phyloP scores from a whole-genome alignment of 2,113 vertebrate species.

The Megaptera novaeangliae region DNA sequence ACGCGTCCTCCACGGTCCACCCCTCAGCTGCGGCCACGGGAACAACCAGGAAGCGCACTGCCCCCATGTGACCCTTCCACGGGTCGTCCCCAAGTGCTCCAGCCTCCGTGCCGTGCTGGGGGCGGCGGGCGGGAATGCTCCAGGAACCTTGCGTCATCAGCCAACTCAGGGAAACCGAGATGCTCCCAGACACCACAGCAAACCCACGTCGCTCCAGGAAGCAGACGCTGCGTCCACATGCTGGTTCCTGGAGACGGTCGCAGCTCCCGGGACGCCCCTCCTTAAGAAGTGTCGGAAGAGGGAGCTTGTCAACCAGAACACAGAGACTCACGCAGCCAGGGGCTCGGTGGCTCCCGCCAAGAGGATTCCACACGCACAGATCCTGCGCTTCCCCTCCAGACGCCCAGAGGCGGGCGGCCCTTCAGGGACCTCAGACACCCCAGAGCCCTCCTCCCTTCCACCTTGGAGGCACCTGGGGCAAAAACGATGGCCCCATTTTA shows the following conservation, averaged over 20 bases:
- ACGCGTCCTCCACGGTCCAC: accelerated
- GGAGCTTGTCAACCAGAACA: neutral
- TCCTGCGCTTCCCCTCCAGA: accelerated
- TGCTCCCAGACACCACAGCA: neutral
- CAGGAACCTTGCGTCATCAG: accelerated
- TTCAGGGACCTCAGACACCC: accelerated
- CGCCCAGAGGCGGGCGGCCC: accelerated
- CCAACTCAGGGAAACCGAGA: neutral
- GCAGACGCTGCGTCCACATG: neutral
- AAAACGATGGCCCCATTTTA: neutral
- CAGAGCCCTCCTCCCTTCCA: neutral
- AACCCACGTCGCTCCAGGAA: neutral
- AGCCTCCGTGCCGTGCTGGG: neutral
- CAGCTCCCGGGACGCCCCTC: neutral
- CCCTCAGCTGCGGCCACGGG: neutral
- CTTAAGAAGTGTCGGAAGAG: neutral
- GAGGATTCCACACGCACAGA: neutral
- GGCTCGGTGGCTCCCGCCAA: neutral
- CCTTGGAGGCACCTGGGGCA: accelerated
- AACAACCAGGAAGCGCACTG: accelerated
- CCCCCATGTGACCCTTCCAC: accelerated
- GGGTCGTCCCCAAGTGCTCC: neutral
- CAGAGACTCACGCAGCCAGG: accelerated
- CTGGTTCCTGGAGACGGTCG: neutral
- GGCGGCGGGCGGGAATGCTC: accelerated